Evolutionary conservation across 2,888 invertebrate species (phyloP).

Genomic region (Sinodicranocentrus sp.): DNA sequence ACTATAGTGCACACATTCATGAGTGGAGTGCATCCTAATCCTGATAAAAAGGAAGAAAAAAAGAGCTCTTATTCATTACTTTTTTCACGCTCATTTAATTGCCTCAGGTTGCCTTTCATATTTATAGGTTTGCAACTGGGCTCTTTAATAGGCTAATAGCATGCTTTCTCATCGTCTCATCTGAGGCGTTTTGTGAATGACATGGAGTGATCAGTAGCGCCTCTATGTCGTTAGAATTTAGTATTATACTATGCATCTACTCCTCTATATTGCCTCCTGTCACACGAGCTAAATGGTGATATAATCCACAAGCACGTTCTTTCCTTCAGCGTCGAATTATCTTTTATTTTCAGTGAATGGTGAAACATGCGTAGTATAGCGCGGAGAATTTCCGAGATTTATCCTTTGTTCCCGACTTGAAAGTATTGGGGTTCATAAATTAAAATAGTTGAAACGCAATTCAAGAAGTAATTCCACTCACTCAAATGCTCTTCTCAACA

Average conservation of each 20-base stretch:
- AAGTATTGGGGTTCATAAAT: conserved; percentile 17
- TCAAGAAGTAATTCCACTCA: conserved; percentile 12
- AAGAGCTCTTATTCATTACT: conserved; percentile 38
- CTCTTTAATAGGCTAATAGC: neutral
- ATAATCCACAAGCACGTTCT: too few relatives aligned
- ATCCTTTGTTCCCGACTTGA: neutral
- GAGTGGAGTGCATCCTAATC: too few relatives aligned
- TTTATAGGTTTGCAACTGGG: conserved; percentile 38
- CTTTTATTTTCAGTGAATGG: neutral
- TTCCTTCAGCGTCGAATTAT: too few relatives aligned
- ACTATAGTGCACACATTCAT: too few relatives aligned
- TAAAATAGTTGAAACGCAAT: conserved; percentile 35
- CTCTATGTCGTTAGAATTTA: too few relatives aligned
- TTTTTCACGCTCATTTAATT: conserved; percentile 56
- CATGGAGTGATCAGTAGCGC: too few relatives aligned
- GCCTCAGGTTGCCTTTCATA: conserved; percentile 42
- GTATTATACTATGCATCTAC: too few relatives aligned
- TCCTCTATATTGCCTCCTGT: too few relatives aligned
- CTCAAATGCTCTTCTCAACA: neutral
- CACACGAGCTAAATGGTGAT: too few relatives aligned
- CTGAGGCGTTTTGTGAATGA: conserved; percentile 31
- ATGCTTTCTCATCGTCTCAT: neutral
- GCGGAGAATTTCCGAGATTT: neutral
- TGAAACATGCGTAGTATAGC: neutral
- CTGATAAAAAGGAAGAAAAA: neutral